These are phyloP conservation scores for Anthoscopus minutus DNA, from an alignment of 2,113 vertebrate species.

Conservation along the genomic window DNA sequence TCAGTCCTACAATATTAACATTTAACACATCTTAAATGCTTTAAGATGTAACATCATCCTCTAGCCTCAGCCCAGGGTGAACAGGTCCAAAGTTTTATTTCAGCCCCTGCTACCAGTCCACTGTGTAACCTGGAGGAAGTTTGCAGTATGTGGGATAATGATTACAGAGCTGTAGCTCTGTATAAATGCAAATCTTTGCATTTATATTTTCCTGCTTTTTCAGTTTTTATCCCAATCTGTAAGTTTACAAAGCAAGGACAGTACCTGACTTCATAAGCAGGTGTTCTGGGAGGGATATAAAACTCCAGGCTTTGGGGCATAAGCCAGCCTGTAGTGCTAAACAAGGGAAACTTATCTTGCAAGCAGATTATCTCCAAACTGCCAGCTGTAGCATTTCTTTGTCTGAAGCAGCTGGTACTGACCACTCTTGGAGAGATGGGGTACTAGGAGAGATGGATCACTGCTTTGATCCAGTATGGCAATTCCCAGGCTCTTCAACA, in stretches of 20 bases:
- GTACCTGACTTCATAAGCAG: background rate
- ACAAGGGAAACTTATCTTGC: conserved; percentile 19
- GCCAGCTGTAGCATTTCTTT: conserved; percentile 44
- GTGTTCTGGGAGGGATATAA: background rate
- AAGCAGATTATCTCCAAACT: conserved; percentile 40
- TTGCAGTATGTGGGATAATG: background rate
- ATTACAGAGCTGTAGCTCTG: background rate
- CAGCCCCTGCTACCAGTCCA: background rate
- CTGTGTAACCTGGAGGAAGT: background rate
- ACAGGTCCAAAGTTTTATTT: background rate
- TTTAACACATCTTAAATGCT: background rate
- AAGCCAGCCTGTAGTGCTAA: background rate
- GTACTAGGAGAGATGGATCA: conserved; percentile 41
- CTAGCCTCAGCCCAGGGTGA: background rate
- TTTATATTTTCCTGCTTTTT: background rate
- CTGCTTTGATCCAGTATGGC: conserved; percentile 48
- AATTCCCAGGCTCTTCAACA: conserved; percentile 42
- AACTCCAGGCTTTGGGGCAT: background rate
- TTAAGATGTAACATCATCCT: background rate
- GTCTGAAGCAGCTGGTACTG: conserved; percentile 57
- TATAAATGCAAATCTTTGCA: no score
- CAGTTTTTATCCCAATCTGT: background rate
- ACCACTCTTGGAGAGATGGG: conserved; percentile 33
- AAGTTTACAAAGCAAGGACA: background rate
- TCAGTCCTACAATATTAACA: background rate